Evolutionary conservation across 2,888 invertebrate genomes (phyloP).

Genomic region (Acrocyrtus sp.): DNA sequence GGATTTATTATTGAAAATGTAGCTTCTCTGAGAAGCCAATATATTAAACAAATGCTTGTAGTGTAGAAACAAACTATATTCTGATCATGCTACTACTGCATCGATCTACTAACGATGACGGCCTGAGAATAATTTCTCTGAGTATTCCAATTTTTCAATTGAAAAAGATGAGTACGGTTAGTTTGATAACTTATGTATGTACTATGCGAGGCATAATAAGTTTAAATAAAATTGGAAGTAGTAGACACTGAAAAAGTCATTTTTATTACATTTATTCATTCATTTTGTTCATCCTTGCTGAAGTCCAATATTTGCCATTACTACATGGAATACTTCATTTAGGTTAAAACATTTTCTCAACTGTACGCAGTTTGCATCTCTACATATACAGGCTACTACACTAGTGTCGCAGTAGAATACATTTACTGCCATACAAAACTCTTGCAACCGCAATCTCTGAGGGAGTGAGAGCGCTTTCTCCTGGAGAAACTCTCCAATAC

Average conservation of each 20-base stretch:
- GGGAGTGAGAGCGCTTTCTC: too few relatives aligned
- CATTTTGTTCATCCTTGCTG: neutral
- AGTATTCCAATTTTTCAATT: slow-evolving; percentile 36
- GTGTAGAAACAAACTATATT: slow-evolving; percentile 24
- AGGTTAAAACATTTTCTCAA: too few relatives aligned
- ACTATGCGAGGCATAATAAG: neutral
- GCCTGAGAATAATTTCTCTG: slow-evolving; percentile 41
- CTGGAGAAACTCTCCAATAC: too few relatives aligned
- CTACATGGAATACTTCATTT: too few relatives aligned
- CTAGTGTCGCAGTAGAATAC: too few relatives aligned
- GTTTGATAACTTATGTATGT: slow-evolving; percentile 30
- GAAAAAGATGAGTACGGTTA: slow-evolving; percentile 33
- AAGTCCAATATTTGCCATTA: too few relatives aligned
- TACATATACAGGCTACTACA: too few relatives aligned
- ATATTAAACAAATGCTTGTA: slow-evolving; percentile 7
- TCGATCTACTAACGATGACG: slow-evolving; percentile 33
- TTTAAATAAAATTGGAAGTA: slow-evolving; percentile 15
- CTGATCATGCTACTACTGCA: slow-evolving; percentile 19
- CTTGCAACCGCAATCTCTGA: too few relatives aligned
- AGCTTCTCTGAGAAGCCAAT: slow-evolving; percentile 48
- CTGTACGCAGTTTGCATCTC: too few relatives aligned
- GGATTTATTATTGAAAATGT: slow-evolving; percentile 25
- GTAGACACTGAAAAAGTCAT: too few relatives aligned
- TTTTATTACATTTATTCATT: neutral
- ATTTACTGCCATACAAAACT: too few relatives aligned